Conservation (phyloP, 2,797 vertebrate genomes). For the Peromyscus eremicus region DNA sequence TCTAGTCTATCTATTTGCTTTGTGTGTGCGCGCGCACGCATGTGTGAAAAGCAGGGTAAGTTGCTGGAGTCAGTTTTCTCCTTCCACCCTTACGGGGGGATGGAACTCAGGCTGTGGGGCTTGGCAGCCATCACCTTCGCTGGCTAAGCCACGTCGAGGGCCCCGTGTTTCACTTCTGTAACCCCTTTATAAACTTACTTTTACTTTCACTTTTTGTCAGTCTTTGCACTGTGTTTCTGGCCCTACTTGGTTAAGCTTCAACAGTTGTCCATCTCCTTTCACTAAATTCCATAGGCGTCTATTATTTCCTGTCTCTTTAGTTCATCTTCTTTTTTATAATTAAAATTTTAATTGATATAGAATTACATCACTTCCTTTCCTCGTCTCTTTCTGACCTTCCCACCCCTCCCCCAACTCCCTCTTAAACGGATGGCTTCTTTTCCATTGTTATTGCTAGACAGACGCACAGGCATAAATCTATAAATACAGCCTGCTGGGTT, state of each 20-base stretch:
- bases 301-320: not conserved
- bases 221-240: not conserved
- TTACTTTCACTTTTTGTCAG: not conserved
- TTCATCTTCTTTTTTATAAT: not conserved
- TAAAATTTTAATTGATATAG: not conserved
- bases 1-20: not conserved
- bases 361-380: not conserved
- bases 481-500: not conserved
- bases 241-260: not conserved
- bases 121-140: not conserved
- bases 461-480: not conserved
- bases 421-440: not conserved
- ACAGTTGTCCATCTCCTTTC: not conserved
- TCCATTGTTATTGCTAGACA: not conserved
- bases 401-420: not conserved
- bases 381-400: not conserved
- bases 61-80: not conserved
- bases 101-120: not conserved
- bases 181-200: not conserved
- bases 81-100: not conserved
- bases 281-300: not conserved
- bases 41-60: not conserved
- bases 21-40: not conserved
- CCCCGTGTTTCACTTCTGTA: not conserved
- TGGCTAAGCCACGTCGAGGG: not conserved